Conservation (phyloP, 2,888 invertebrate species). For the Pegoplata infirma region DNA sequence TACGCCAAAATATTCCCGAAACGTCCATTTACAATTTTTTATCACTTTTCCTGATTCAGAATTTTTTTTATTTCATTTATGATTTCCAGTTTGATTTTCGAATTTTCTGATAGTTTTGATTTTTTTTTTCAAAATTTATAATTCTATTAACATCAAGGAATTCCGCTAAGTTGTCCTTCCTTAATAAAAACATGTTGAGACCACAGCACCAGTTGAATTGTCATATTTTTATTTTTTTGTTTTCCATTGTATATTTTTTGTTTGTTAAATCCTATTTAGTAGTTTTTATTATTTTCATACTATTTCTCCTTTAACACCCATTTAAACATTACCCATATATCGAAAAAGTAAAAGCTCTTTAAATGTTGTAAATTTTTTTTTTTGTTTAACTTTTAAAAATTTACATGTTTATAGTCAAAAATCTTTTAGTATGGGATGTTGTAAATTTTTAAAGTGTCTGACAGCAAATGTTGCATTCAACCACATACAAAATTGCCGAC, state of each 20-base stretch:
- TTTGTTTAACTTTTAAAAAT: too few species aligned
- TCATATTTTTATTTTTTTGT: slow-evolving; percentile 1
- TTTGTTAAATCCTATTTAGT: slow-evolving; percentile 47
- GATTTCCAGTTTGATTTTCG: too few species aligned
- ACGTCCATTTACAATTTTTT: too few species aligned
- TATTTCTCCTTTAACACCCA: neutral
- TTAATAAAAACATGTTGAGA: slow-evolving; percentile 27
- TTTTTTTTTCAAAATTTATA: too few species aligned
- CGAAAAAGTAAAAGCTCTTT: neutral
- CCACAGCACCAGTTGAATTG: slow-evolving; percentile 44
- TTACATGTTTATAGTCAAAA: neutral
- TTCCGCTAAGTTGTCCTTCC: too few species aligned
- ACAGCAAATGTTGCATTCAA: slow-evolving; percentile 11
- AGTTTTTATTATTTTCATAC: slow-evolving; percentile 18
- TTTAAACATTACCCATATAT: neutral
- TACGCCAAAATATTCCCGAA: too few species aligned
- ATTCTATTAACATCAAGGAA: too few species aligned
- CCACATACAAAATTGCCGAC: neutral
- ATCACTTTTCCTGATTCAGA: too few species aligned
- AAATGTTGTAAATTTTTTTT: slow-evolving; percentile 10
- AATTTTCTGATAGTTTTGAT: too few species aligned
- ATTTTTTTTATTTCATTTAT: too few species aligned
- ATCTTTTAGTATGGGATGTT: neutral
- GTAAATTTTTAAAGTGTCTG: neutral
- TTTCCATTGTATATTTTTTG: slow-evolving; percentile 21